Evolutionary conservation across 2,113 vertebrate genomes (phyloP), one percentile per base, ranked within the genome.

Genomic region (Pteropus alecto): DNA sequence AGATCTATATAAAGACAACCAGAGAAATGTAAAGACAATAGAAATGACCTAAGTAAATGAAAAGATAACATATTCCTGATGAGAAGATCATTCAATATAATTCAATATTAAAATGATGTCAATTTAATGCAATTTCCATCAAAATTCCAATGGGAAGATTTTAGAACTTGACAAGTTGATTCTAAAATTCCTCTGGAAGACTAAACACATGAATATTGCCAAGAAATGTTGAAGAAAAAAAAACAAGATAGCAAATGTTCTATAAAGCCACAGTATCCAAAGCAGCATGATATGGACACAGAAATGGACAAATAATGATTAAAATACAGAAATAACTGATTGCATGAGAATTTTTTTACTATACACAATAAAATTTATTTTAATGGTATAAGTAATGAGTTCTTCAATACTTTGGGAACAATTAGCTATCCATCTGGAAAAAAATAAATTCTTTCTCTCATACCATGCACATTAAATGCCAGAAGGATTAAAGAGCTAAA

Each of bases 151-250:
- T 51, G 41, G 67, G 46, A 77, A 95, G 77, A 38, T 93, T 95
- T 96, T 93, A 60, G 61, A 83, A 86, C 38, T 78, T 65, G 26
- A 85, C 38, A 58, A 95, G 71, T 96, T 97, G 87, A 94, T 92
- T 97, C 71, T 92, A 58, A 96, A 97, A 92, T 92, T 73, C 13
- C 51, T 89, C 83, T 83, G 67, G 70, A 88, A 98, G 92, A 95
- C 97, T 97, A 95, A 96, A 97, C 87, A 93, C 13, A 33, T 3
- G 43, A 94, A 10, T 58, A 70, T 24, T 71, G 83, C 83, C 96
- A 93, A 95, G 67, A 95, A 88, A 43, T 38, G 76, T 15, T 54
- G 30, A 54, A 46, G 35, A 14, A 6, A 46, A 60, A 77, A 41
- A 74, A 58, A 38, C 24, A 76, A 84, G 89, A 95, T 76, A 91